phyloP scores from a whole-genome alignment of 2,113 vertebrate species.

The Mesembrinibis cayennensis region DNA sequence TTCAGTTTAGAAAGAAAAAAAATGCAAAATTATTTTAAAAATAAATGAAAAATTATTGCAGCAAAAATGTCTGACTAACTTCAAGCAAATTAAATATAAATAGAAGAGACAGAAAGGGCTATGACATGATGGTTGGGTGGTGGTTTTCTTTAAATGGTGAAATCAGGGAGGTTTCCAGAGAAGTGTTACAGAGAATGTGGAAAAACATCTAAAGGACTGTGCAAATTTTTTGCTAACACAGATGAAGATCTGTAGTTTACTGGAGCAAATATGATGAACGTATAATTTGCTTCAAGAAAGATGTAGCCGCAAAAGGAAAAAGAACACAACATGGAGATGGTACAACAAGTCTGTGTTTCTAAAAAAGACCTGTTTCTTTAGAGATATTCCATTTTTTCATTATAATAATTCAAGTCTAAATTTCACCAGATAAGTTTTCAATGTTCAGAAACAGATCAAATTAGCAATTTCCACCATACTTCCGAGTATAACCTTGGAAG shows the following conservation, averaged over 20 bases:
- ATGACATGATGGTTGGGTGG: background rate
- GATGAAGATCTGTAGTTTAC: background rate
- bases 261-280: background rate
- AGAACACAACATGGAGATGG: background rate
- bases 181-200: background rate
- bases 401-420: background rate
- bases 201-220: background rate
- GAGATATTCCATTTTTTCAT: background rate
- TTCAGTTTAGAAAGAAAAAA: background rate
- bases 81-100: background rate
- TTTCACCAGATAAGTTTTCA: background rate
- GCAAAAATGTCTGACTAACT: background rate
- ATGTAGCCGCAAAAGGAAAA: background rate
- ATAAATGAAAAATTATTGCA: background rate
- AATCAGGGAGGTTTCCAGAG: background rate
- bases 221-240: background rate
- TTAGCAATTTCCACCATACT: background rate
- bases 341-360: background rate
- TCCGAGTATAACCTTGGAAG: background rate
- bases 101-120: background rate
- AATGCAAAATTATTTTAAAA: background rate
- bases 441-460: background rate
- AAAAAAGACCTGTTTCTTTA: background rate
- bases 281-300: background rate
- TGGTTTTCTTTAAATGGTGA: background rate